Evolutionary conservation across 1,140 invertebrate genomes (phyloP), one percentile per base, ranked within the genome.

Genomic region (Nasonia giraulti): DNA sequence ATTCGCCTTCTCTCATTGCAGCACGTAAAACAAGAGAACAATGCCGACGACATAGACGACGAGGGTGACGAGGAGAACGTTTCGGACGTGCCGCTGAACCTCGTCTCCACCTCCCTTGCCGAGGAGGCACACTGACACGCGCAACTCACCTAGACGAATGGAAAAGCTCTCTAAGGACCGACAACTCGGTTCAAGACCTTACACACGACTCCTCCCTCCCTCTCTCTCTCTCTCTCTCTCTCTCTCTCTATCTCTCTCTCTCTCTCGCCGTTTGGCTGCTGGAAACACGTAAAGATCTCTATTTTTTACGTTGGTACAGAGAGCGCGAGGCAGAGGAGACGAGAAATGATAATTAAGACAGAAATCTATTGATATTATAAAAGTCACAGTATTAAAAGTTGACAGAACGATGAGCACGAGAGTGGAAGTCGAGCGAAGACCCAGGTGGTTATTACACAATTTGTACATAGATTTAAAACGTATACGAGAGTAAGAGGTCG

Each of bases 11-110:
- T 66, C 71, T 62, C 44, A n/a, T 74, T 87, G 80, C 87, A 91
- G 86, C 91, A 92, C 82, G 88, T 92, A 6, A 92, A 93, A 75
- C 77, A 81, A 27, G 92, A 93, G 31, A 88, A 87, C 78, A 89
- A 88, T 71, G 91, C 86, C 17, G 90, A 90, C 10, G 90, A 90
- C 55, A 89, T 87, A 11, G 88, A 87, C 11, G 89, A 82, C 27
- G 89, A 88, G 31, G 87, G 91, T 23, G 91, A 89, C 47, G 90
- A 91, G 20, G 93, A 93, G 27, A 93, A 93, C 83, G 90, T 91
- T 4, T 91, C 92, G 17, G 92, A 93, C 62, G 90, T 93, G 82
- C 93, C 93, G 14, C 86, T 93, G 40, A 93, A 93, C 86, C 87
- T 93, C 78, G 93, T 93, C 23, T 90, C 93, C 12, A 93, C 93